A percentile compares a stretch with the other conserved stretches of the same genome.
phyloP scores from a whole-genome alignment of 92 coral and sea anemone genomes.

The Ricordea florida region DNA sequence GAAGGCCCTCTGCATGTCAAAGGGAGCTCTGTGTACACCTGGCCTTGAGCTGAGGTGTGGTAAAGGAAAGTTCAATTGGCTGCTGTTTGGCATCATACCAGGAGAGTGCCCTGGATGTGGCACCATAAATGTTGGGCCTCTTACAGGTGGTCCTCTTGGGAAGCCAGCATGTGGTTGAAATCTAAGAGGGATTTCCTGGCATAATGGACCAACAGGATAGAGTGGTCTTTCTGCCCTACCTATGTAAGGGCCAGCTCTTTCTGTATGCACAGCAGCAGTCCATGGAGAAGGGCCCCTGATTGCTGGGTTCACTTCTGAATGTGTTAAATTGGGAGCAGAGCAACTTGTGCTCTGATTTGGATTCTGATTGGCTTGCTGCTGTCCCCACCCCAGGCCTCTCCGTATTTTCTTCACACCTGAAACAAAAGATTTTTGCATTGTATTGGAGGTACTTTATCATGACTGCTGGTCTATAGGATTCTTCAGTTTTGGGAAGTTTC shows the following conservation, averaged over 20 bases:
- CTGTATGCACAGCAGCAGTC: too few relatives aligned
- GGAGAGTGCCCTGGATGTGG: too few relatives aligned
- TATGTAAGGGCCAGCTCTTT: too few relatives aligned
- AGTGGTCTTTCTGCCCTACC: too few relatives aligned
- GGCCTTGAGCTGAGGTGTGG: neutral
- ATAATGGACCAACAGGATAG: too few relatives aligned
- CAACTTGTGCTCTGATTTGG: neutral
- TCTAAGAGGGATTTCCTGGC: conserved; percentile 10
- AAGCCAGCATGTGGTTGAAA: too few relatives aligned
- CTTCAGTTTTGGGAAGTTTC: too few relatives aligned
- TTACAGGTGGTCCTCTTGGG: conserved; percentile 1
- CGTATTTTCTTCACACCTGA: conserved; percentile 32
- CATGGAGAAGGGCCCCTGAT: neutral
- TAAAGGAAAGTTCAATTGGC: neutral
- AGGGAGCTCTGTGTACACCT: neutral
- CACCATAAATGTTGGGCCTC: neutral
- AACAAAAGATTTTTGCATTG: too few relatives aligned
- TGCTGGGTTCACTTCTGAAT: too few relatives aligned
- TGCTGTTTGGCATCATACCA: too few relatives aligned
- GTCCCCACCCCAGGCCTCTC: conserved; percentile 1
- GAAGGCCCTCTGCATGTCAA: neutral
- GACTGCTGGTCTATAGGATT: too few relatives aligned
- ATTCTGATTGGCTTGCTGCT: neutral
- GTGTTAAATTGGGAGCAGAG: neutral
- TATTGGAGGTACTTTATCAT: too few relatives aligned